Percentiles rank a stretch among this genome's conserved stretches.
phyloP scores from a whole-genome alignment of 2,113 vertebrate species.

The Varanus komodoensis region DNA sequence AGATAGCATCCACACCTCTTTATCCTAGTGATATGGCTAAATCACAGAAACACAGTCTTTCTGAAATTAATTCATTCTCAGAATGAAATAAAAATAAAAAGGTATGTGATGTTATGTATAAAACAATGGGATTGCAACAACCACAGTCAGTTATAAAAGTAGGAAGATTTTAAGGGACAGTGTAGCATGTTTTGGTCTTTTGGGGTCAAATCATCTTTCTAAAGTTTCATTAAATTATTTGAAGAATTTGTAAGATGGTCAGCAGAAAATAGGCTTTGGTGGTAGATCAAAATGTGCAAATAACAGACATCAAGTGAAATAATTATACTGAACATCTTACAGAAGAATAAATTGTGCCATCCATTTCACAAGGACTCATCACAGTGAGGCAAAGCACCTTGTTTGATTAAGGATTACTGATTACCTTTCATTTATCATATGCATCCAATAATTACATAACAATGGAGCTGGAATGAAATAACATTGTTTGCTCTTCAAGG shows the following conservation, averaged over 20 bases:
- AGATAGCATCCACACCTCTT: neutral
- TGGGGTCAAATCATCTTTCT: slow-evolving; percentile 45
- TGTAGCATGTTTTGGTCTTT: neutral
- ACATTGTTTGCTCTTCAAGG: slow-evolving; percentile 74
- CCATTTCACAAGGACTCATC: slow-evolving; percentile 78
- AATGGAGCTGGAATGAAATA: slow-evolving; percentile 79
- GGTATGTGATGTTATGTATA: neutral
- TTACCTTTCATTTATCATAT: slow-evolving; percentile 83
- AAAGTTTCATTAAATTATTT: slow-evolving; percentile 45
- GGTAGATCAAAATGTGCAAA: slow-evolving; percentile 76
- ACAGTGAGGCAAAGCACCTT: slow-evolving; percentile 76
- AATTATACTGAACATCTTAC: slow-evolving; percentile 82
- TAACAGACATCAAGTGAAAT: slow-evolving; percentile 78
- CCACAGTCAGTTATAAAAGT: slow-evolving; percentile 10
- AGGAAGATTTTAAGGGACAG: neutral
- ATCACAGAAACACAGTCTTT: slow-evolving; percentile 9
- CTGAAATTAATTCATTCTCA: neutral
- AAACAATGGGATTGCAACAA: neutral
- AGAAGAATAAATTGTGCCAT: slow-evolving; percentile 80
- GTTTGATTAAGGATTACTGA: slow-evolving; percentile 80
- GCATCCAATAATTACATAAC: slow-evolving; percentile 84
- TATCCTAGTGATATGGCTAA: neutral
- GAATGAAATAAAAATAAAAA: slow-evolving; percentile 11
- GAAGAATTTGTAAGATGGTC: slow-evolving; percentile 44
- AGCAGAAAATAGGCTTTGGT: slow-evolving; percentile 50